Conservation (phyloP, 2,888 invertebrate genomes). For the Scaptomyza reducta region DNA sequence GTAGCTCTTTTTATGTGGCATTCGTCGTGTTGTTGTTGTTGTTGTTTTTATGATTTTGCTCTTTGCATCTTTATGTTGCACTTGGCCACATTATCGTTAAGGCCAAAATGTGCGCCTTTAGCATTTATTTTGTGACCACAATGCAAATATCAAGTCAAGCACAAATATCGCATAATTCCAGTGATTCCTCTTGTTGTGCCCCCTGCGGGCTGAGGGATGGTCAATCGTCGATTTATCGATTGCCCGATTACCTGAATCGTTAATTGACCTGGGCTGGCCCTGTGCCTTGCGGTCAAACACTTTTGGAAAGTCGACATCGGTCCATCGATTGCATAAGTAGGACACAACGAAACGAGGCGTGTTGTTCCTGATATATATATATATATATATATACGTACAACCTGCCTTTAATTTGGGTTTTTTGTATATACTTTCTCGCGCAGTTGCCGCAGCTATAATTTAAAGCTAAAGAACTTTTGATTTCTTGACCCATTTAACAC, state of each 20-base stretch:
- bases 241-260: slow-evolving; percentile 23
- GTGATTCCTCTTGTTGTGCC: slow-evolving; percentile 23
- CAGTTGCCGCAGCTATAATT: slow-evolving; percentile 28
- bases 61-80: slow-evolving; percentile 15
- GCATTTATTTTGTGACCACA: slow-evolving; percentile 24
- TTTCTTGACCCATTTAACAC: slow-evolving; percentile 53
- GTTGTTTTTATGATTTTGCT: slow-evolving; percentile 8
- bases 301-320: slow-evolving; percentile 37
- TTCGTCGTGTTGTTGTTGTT: slow-evolving; percentile 7
- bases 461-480: slow-evolving; percentile 54
- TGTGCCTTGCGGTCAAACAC: slow-evolving; percentile 49
- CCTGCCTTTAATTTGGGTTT: slow-evolving; percentile 49
- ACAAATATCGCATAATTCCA: slow-evolving; percentile 54
- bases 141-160: slow-evolving; percentile 56
- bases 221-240: slow-evolving; percentile 39
- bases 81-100: slow-evolving; percentile 51
- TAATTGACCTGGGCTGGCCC: slow-evolving; percentile 49
- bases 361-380: slow-evolving; percentile 21
- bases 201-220: slow-evolving; percentile 39
- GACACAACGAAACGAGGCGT: slow-evolving; percentile 50
- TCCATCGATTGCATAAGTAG: slow-evolving; percentile 53
- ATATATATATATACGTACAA: slow-evolving; percentile 13
- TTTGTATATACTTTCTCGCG: slow-evolving; percentile 45
- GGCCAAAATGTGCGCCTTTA: slow-evolving; percentile 41
- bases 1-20: background rate